A percentile compares a stretch with the other conserved stretches of the same genome.
Evolutionary conservation across 2,888 invertebrate genomes (phyloP).

Genomic region (Stenoptilia bipunctidactyla): DNA sequence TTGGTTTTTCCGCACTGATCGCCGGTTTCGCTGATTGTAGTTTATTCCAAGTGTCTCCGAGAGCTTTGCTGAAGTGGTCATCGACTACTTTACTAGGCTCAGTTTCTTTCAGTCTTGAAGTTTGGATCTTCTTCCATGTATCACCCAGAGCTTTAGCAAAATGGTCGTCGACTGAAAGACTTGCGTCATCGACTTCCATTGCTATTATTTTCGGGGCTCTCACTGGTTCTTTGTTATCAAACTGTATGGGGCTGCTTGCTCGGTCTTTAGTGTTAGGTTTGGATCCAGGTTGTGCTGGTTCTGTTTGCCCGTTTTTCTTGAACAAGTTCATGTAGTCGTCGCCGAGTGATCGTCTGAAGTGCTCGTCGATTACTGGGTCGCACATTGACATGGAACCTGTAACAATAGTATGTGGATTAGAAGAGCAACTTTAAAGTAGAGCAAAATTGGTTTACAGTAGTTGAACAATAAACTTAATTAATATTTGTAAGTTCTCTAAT

Average conservation of each 20-base stretch:
- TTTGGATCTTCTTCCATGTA: constrained; percentile 83
- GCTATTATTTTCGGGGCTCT: constrained; percentile 59
- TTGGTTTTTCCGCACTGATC: constrained; percentile 36
- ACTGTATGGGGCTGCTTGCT: constrained; percentile 61
- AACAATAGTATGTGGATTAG: constrained; percentile 13
- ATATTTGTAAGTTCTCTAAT: too few species aligned
- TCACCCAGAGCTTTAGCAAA: constrained; percentile 91
- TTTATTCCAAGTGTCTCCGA: constrained; percentile 87
- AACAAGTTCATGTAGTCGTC: constrained; percentile 82
- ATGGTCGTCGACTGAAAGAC: constrained; percentile 87
- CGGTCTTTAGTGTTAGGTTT: constrained; percentile 62
- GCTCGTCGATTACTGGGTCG: constrained; percentile 95
- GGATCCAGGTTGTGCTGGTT: constrained; percentile 30
- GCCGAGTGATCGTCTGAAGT: constrained; percentile 92
- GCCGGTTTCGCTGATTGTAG: constrained; percentile 72
- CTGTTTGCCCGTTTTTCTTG: constrained; percentile 62
- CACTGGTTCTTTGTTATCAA: constrained; percentile 43
- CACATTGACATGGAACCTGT: constrained; percentile 81
- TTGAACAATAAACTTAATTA: too few species aligned
- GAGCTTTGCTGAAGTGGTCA: constrained; percentile 93
- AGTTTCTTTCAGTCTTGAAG: constrained; percentile 65
- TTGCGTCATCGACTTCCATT: constrained; percentile 72
- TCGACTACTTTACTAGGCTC: constrained; percentile 73
- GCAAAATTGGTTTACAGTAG: too few species aligned
- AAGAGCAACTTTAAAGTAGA: too few species aligned